These are phyloP conservation scores for Venustoraphidia nigricollis DNA, from an alignment of 2,888 invertebrate species.

Conservation along the genomic window DNA sequence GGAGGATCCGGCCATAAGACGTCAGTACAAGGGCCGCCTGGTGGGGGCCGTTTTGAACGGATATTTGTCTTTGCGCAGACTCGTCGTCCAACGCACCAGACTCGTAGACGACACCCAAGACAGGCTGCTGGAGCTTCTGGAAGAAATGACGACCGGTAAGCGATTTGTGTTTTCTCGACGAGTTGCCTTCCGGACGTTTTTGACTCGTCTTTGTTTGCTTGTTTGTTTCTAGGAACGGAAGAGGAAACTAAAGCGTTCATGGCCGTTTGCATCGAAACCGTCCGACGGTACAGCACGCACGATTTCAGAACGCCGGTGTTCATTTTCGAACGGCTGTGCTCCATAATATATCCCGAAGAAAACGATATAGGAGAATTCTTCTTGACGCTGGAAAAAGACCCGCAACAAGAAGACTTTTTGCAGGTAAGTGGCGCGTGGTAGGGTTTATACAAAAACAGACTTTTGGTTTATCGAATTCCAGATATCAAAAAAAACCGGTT, in stretches of 20 bases:
- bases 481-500: too few relatives aligned
- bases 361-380: slow-evolving; percentile 95
- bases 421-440: slow-evolving; percentile 36
- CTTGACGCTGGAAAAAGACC: slow-evolving; percentile 92
- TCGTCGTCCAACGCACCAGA: slow-evolving; percentile 88
- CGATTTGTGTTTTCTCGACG: background rate
- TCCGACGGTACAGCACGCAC: slow-evolving; percentile 76
- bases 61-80: slow-evolving; percentile 74
- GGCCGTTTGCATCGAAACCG: slow-evolving; percentile 92
- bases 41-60: slow-evolving; percentile 87
- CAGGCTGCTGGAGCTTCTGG: slow-evolving; percentile 77
- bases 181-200: background rate
- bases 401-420: slow-evolving; percentile 96
- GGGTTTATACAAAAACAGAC: too few relatives aligned
- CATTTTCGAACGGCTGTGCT: slow-evolving; percentile 92
- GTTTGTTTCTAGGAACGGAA: slow-evolving; percentile 54
- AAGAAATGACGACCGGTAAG: slow-evolving; percentile 84
- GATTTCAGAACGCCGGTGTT: slow-evolving; percentile 95
- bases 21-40: slow-evolving; percentile 77
- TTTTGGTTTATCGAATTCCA: too few relatives aligned
- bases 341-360: slow-evolving; percentile 94
- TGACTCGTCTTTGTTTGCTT: background rate
- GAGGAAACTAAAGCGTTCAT: slow-evolving; percentile 94
- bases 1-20: slow-evolving; percentile 72
- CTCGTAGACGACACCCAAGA: slow-evolving; percentile 94